A percentile compares a stretch with the other conserved stretches of the same genome.
Conservation (phyloP, 2,113 vertebrate species). For the Petroica traversi region DNA sequence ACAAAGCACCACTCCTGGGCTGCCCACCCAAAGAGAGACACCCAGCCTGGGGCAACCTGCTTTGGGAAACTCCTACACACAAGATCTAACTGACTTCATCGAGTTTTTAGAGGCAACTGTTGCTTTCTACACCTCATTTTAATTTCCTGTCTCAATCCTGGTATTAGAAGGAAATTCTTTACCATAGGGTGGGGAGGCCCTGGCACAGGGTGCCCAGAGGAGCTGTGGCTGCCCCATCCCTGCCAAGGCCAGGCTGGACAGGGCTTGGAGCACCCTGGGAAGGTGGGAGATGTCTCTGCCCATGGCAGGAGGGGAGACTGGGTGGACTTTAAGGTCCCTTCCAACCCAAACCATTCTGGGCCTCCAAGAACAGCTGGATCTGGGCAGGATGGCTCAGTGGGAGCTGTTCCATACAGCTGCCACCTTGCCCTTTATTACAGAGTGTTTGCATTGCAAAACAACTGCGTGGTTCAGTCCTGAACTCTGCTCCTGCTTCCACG, state of each 20-base stretch:
- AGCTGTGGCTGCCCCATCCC: neutral
- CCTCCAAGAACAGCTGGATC: too few species aligned
- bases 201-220: neutral
- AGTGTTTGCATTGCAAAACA: too few species aligned
- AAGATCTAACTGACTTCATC: accelerated
- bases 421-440: neutral
- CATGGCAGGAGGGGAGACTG: neutral
- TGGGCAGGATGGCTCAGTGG: neutral
- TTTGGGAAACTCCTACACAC: neutral
- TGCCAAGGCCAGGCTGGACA: neutral
- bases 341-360: neutral
- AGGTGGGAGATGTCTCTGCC: neutral
- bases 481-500: accelerated
- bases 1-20: neutral
- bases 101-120: neutral
- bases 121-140: neutral
- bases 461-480: too few species aligned
- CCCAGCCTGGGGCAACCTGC: neutral
- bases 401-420: neutral
- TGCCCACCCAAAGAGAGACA: neutral
- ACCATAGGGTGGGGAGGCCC: accelerated
- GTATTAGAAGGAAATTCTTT: neutral
- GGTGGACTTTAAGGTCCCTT: neutral
- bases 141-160: neutral
- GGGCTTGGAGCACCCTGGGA: neutral